Evolutionary conservation across 2,113 vertebrate genomes (phyloP).

Genomic region (Choloepus hoffmanni): DNA sequence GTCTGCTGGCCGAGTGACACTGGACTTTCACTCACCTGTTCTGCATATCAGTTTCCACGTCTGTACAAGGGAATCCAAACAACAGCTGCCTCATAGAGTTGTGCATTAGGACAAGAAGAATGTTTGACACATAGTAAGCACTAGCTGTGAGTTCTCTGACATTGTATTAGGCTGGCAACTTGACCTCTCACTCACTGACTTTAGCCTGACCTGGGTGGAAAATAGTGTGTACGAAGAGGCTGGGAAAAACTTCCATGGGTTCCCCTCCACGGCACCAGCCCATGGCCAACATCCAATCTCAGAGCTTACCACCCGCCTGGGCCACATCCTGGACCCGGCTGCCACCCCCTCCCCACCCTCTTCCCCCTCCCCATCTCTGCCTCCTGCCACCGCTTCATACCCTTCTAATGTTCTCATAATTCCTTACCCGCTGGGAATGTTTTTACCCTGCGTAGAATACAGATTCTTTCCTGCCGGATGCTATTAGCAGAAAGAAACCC

Average conservation of each 20-base stretch:
- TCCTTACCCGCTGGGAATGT: conserved; percentile 69
- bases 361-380: background rate
- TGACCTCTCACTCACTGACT: background rate
- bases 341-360: background rate
- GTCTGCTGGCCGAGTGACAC: background rate
- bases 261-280: background rate
- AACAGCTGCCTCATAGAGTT: background rate
- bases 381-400: conserved; percentile 42
- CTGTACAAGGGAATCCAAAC: background rate
- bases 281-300: background rate
- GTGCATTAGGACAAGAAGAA: background rate
- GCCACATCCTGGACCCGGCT: background rate
- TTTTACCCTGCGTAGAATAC: conserved; percentile 61
- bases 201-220: background rate
- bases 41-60: background rate
- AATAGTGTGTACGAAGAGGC: background rate
- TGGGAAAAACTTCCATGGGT: background rate
- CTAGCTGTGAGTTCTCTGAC: background rate
- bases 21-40: background rate
- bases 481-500: conserved; percentile 68
- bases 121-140: background rate
- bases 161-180: background rate
- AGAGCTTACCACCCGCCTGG: background rate
- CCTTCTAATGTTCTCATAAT: conserved; percentile 72
- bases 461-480: conserved; percentile 68